Conservation (phyloP, 1,140 invertebrate genomes). For the Lithobius niger region DNA sequence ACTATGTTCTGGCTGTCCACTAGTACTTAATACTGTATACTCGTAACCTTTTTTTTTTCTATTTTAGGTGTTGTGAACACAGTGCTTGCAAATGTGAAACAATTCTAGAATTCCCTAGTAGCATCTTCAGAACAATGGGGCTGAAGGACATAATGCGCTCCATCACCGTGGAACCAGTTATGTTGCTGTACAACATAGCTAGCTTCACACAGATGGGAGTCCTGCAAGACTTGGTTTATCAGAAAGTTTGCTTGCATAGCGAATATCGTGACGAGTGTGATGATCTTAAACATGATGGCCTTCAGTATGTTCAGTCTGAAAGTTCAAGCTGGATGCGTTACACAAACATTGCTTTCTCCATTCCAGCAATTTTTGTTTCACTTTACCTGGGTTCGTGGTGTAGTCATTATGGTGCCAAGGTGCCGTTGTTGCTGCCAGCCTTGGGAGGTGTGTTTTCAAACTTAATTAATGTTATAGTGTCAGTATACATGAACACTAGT, state of each 20-base stretch:
- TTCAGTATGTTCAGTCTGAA: slow-evolving; percentile 27
- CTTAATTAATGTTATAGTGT: slow-evolving; percentile 30
- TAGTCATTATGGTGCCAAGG: slow-evolving; percentile 33
- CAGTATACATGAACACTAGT: slow-evolving; percentile 24
- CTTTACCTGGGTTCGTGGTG: slow-evolving; percentile 32
- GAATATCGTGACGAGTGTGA: slow-evolving; percentile 22
- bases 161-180: slow-evolving; percentile 37
- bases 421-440: slow-evolving; percentile 34
- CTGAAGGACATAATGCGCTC: too few species aligned
- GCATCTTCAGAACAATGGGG: too few species aligned
- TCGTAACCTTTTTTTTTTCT: too few species aligned
- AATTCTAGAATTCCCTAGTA: too few species aligned
- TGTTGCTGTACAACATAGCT: slow-evolving; percentile 37
- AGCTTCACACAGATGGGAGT: slow-evolving; percentile 33
- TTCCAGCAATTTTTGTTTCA: slow-evolving; percentile 32
- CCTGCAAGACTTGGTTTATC: slow-evolving; percentile 34
- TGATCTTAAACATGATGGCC: slow-evolving; percentile 20
- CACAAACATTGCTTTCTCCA: slow-evolving; percentile 28
- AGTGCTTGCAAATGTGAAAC: too few species aligned
- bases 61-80: too few species aligned
- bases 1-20: too few species aligned
- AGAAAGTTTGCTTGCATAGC: slow-evolving; percentile 30
- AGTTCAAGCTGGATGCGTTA: slow-evolving; percentile 32
- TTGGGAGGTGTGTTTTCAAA: slow-evolving; percentile 29
- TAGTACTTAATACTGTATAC: too few species aligned